phyloP scores from a whole-genome alignment of 1,140 invertebrate species.

The Ruditapes philippinarum region DNA sequence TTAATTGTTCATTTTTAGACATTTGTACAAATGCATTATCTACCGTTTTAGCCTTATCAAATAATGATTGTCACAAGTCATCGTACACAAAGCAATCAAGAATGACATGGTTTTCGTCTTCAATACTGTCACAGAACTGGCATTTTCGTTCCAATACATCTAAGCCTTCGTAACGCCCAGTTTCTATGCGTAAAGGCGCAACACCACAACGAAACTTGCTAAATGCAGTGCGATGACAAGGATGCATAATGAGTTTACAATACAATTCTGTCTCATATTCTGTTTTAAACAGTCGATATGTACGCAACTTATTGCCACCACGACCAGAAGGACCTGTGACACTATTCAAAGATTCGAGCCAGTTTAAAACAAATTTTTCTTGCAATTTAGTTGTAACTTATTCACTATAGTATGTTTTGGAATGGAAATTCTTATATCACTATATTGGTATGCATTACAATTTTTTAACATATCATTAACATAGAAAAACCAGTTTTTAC shows the following conservation, averaged over 20 bases:
- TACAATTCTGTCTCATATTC: not conserved
- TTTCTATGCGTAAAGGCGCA: conserved; percentile 13
- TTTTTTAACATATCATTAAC: not conserved
- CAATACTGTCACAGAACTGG: conserved; percentile 2
- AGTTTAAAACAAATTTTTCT: not conserved
- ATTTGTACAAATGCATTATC: not conserved
- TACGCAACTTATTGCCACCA: conserved; percentile 27
- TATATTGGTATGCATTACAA: not conserved
- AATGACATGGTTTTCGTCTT: conserved; percentile 15
- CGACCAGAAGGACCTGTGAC: not conserved
- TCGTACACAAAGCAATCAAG: not conserved
- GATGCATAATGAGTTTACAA: conserved; percentile 24
- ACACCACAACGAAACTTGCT: conserved; percentile 35
- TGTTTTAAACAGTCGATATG: conserved; percentile 14
- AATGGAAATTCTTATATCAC: not conserved
- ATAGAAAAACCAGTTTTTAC: conserved; percentile 8
- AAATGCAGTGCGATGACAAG: conserved; percentile 14
- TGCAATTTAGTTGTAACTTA: not conserved
- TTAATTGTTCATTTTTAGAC: not conserved
- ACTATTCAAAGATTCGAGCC: not conserved
- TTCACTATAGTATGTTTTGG: conserved; percentile 1
- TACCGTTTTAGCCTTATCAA: not conserved
- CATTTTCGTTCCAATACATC: not conserved
- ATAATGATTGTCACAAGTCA: not conserved
- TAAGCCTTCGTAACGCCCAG: conserved; percentile 28